Base-by-base conservation (phyloP, 2,113 vertebrate species). In the Hippocampus abdominalis region DNA sequence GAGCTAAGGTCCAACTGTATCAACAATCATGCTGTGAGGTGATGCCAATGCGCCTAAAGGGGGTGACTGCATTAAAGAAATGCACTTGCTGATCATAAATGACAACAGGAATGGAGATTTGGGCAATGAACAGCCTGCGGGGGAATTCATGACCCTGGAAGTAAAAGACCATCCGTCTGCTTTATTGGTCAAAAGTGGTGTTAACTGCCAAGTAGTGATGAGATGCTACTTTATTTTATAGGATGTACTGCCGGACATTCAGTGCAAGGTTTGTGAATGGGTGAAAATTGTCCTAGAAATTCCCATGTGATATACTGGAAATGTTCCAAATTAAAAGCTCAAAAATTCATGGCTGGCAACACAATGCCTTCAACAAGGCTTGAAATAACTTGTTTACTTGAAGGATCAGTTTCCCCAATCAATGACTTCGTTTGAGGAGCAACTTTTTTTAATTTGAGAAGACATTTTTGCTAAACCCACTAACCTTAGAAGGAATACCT, bases 1-100 rank as follows among this genome's bases (percentile, higher is more conserved):
- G 25, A 85, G 79, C 66, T 72, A 63, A 78, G 77, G 68, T 79
- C 83, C 87, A 89, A 89, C 88, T 89, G 87, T 86, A 87, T 87
- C 87, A 89, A 89, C 87, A 86, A 67, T 69, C 56, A 64, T 54
- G 64, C 51, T 72, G 72, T 66, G 66, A 44, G 65, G 74, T 78
- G 82, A 75, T 83, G 72, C 83, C 76, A 71, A 82, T 70, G 67
- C 68, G 68, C 44, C 51, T 53, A 29, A 69, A 42, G 65, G 56
- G 54, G 16, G 6, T 49, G 56, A 16, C n/a, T 4, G 29, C 49
- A 27, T 64, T 16, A 18, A 46, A 16, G 16, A 36, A 61, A 36
- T 54, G 51, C 29, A 67, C 64, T 46, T 13, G 21, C 2, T 3
- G n/a, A 49, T 67, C 48, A 62, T 74, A 39, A 25, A 36, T 25